These are phyloP conservation scores for Setophaga coronata DNA, from an alignment of 2,113 vertebrate genomes.

Conservation along the genomic window DNA sequence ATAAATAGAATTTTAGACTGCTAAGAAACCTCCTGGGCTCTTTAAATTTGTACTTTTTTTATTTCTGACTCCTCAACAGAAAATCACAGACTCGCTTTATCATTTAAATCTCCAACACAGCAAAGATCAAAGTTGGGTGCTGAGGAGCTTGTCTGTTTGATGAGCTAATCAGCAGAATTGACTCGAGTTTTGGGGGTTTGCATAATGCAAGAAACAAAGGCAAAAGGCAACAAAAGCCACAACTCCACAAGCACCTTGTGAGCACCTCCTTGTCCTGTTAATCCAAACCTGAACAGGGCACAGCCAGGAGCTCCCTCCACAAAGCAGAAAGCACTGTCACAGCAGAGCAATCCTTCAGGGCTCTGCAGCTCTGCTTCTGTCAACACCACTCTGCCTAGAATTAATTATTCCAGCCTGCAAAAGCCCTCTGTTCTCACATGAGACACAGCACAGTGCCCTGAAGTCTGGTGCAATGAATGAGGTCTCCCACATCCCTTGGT, in stretches of 20 bases:
- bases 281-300: neutral
- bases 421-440: accelerated
- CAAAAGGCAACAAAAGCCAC: neutral
- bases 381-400: neutral
- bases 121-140: neutral
- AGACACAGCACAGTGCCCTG: neutral
- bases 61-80: constrained; percentile 16
- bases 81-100: neutral
- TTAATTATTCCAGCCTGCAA: neutral
- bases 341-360: neutral
- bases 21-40: neutral
- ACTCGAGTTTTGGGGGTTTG: neutral
- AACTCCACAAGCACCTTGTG: neutral
- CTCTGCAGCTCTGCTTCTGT: neutral
- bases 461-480: neutral
- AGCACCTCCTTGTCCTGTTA: neutral
- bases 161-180: neutral
- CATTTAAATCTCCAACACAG: neutral
- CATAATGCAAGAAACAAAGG: neutral
- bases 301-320: neutral
- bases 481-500: neutral
- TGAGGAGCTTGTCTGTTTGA: neutral
- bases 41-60: neutral
- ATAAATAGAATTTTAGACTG: neutral
- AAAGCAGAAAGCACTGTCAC: neutral